phyloP scores from a whole-genome alignment of 2,888 invertebrate genomes.

The Agrochola circellaris region DNA sequence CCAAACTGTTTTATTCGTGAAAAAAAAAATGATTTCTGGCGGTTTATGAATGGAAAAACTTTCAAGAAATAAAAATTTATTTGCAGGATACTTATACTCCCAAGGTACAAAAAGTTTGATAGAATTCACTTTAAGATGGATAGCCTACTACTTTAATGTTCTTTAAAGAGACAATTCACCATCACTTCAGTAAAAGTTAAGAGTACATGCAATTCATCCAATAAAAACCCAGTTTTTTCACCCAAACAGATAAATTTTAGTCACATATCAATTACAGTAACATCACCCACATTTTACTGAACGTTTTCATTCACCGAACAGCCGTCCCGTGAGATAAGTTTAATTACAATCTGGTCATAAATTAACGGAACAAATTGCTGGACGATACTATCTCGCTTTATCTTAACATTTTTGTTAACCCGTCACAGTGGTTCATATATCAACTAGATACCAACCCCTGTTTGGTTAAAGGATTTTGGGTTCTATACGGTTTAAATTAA shows the following conservation, averaged over 20 bases:
- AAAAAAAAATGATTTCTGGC: background rate
- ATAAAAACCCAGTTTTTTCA: background rate
- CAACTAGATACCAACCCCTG: conserved; percentile 74
- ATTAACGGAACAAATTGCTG: conserved; percentile 81
- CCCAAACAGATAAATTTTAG: conserved; percentile 29
- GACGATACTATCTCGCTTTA: conserved; percentile 72
- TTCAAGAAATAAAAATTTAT: background rate
- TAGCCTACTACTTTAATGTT: background rate
- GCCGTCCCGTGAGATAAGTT: conserved; percentile 72
- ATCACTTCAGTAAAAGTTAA: background rate
- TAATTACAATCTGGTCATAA: conserved; percentile 79
- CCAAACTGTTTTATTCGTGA: background rate
- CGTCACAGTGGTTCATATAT: conserved; percentile 73
- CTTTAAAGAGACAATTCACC: background rate
- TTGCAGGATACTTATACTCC: background rate
- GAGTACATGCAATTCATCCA: background rate
- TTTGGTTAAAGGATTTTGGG: conserved; percentile 49
- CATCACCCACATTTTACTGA: conserved; percentile 39
- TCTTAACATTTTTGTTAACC: conserved; percentile 80
- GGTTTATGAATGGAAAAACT: background rate
- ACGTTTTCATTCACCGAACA: conserved; percentile 44
- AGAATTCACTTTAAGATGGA: background rate
- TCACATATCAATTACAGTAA: conserved; percentile 53
- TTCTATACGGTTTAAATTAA: conserved; percentile 55
- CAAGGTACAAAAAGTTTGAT: background rate